Percentiles rank a stretch among this genome's conserved stretches.
Conservation (phyloP, 2,888 invertebrate species). For the Palloptera scutellata region DNA sequence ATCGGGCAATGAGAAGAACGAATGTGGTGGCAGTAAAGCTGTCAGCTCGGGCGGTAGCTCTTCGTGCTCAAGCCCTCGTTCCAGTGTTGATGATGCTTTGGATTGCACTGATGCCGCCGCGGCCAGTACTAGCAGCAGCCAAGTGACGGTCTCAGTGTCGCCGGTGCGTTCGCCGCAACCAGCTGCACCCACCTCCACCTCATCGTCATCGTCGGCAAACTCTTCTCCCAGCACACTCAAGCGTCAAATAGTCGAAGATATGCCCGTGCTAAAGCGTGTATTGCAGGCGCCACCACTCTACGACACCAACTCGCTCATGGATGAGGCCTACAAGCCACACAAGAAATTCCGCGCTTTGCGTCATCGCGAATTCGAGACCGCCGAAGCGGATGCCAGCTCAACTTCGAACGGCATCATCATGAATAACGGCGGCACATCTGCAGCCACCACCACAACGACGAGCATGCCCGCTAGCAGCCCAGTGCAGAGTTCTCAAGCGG, state of each 20-base stretch:
- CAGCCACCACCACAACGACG: constrained; percentile 31
- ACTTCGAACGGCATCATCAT: constrained; percentile 74
- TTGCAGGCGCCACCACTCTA: constrained; percentile 91
- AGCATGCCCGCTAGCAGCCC: constrained; percentile 48
- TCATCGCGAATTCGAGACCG: constrained; percentile 78
- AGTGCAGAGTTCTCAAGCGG: constrained; percentile 31
- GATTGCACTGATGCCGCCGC: constrained; percentile 62
- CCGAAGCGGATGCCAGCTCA: constrained; percentile 70
- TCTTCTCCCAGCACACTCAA: constrained; percentile 53
- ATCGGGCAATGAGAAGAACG: constrained; percentile 88
- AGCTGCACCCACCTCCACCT: constrained; percentile 34
- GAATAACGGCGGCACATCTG: constrained; percentile 31
- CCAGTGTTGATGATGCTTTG: constrained; percentile 81
- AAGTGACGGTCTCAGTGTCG: constrained; percentile 53
- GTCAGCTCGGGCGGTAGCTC: constrained; percentile 75
- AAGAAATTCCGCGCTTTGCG: constrained; percentile 91
- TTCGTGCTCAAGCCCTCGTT: constrained; percentile 86
- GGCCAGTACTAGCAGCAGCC: constrained; percentile 39
- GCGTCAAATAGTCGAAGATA: constrained; percentile 78
- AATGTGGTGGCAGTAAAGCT: constrained; percentile 69
- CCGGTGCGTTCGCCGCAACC: constrained; percentile 62
- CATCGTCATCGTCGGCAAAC: constrained; percentile 34
- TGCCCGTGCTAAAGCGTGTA: constrained; percentile 93
- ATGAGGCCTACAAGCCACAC: constrained; percentile 94
- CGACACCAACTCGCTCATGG: constrained; percentile 90